Conservation (phyloP, 2,888 invertebrate species). For the Torymus aiolomorphi region DNA sequence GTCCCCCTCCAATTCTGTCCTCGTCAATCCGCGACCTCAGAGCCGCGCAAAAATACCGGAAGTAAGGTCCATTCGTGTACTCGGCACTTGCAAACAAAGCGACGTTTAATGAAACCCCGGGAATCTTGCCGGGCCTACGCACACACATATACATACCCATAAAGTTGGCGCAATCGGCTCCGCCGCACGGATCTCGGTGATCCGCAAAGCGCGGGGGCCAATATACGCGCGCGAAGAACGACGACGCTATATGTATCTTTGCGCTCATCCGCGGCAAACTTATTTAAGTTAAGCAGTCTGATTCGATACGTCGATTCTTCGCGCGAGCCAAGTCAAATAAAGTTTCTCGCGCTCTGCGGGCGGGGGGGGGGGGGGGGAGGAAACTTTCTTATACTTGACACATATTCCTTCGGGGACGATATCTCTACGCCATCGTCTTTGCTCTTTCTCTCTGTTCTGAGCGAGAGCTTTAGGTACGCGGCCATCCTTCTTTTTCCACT, state of each 20-base stretch:
- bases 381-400: slow-evolving; percentile 61
- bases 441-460: slow-evolving; percentile 15
- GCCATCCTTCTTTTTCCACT: slow-evolving; percentile 37
- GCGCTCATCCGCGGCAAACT: slow-evolving; percentile 60
- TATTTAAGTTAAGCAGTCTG: slow-evolving; percentile 66
- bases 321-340: slow-evolving; percentile 61
- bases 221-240: slow-evolving; percentile 4
- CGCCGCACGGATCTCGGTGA: slow-evolving; percentile 28
- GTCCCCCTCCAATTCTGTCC: background rate
- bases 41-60: background rate
- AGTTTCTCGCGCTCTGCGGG: slow-evolving; percentile 55
- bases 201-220: slow-evolving; percentile 36
- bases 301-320: slow-evolving; percentile 60
- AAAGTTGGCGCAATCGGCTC: slow-evolving; percentile 19
- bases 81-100: background rate
- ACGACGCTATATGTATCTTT: slow-evolving; percentile 57
- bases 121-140: slow-evolving; percentile 3
- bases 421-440: slow-evolving; percentile 51
- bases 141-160: background rate
- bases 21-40: background rate
- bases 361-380: too few species aligned
- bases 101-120: slow-evolving; percentile 41
- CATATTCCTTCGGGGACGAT: slow-evolving; percentile 62
- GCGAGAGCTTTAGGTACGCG: too few species aligned
- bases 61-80: background rate